phyloP scores from a whole-genome alignment of 2,888 invertebrate species.

The Chrysopilus asiliformis region DNA sequence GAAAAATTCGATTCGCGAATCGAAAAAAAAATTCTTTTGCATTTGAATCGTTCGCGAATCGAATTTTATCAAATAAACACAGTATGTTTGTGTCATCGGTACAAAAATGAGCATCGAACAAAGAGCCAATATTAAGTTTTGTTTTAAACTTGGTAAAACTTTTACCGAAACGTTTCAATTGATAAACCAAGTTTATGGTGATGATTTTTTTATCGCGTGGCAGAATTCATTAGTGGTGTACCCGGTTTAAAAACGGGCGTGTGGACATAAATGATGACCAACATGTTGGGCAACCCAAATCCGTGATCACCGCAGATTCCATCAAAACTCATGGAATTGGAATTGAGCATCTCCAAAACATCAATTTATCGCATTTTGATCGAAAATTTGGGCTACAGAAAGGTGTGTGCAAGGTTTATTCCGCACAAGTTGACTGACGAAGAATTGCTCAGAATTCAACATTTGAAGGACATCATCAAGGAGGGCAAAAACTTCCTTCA shows the following conservation, averaged over 20 bases:
- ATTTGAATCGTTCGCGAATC: too few relatives aligned
- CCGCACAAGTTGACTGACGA: conserved; percentile 8
- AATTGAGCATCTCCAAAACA: conserved; percentile 1
- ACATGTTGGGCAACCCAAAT: neutral
- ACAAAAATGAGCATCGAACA: too few relatives aligned
- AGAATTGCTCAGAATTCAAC: conserved; percentile 4
- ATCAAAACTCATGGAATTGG: conserved; percentile 3
- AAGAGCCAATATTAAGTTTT: too few relatives aligned
- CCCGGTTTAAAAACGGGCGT: neutral
- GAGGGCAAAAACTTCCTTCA: conserved; percentile 3
- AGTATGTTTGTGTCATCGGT: too few relatives aligned
- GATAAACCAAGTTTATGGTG: too few relatives aligned
- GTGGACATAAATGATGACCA: neutral
- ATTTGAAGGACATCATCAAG: conserved; percentile 10
- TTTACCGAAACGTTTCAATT: too few relatives aligned
- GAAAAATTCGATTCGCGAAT: too few relatives aligned
- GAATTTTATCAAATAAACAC: too few relatives aligned
- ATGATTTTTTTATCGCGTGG: conserved; percentile 1
- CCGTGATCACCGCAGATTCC: too few relatives aligned
- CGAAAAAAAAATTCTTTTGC: too few relatives aligned
- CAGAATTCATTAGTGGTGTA: conserved; percentile 2
- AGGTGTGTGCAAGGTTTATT: conserved; percentile 7
- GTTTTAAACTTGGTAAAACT: too few relatives aligned
- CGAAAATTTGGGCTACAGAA: conserved; percentile 2
- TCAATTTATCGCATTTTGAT: neutral